Evolutionary conservation across 2,888 invertebrate species (phyloP).

Genomic region (Eupithecia vulgata): DNA sequence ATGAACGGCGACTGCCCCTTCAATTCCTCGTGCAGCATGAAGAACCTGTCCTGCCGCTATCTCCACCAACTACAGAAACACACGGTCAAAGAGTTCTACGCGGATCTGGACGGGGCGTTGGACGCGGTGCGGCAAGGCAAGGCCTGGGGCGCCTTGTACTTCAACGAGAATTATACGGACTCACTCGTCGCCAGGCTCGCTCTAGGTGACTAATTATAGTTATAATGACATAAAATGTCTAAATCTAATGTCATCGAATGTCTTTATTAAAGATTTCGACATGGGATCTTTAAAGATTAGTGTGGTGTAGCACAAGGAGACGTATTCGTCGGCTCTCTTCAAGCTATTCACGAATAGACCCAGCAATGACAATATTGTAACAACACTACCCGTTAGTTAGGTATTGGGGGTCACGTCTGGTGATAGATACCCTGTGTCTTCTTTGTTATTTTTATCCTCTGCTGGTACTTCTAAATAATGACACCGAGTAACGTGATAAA

Average conservation of each 20-base stretch:
- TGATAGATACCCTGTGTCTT: not conserved
- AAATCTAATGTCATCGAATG: no score
- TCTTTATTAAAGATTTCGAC: not conserved
- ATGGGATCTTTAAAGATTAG: not conserved
- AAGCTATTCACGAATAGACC: not conserved
- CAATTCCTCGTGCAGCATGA: conserved; percentile 87
- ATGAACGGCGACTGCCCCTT: conserved; percentile 80
- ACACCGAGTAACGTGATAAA: not conserved
- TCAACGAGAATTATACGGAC: conserved; percentile 95
- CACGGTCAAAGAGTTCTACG: conserved; percentile 87
- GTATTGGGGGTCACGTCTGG: not conserved
- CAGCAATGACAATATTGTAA: not conserved
- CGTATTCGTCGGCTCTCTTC: not conserved
- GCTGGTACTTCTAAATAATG: not conserved
- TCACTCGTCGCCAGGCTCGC: conserved; percentile 92
- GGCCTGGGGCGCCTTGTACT: conserved; percentile 95
- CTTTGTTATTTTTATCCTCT: not conserved
- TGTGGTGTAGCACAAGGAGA: not conserved
- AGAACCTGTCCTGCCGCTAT: conserved; percentile 91
- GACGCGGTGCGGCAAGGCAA: conserved; percentile 89
- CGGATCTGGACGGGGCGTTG: conserved; percentile 86
- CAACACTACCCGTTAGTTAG: not conserved
- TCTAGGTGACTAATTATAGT: conserved; percentile 57
- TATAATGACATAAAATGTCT: no score
- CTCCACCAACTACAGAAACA: conserved; percentile 88